These are phyloP conservation scores for Podarcis siculus DNA, from an alignment of 2,797 vertebrate genomes.

Conservation along the genomic window DNA sequence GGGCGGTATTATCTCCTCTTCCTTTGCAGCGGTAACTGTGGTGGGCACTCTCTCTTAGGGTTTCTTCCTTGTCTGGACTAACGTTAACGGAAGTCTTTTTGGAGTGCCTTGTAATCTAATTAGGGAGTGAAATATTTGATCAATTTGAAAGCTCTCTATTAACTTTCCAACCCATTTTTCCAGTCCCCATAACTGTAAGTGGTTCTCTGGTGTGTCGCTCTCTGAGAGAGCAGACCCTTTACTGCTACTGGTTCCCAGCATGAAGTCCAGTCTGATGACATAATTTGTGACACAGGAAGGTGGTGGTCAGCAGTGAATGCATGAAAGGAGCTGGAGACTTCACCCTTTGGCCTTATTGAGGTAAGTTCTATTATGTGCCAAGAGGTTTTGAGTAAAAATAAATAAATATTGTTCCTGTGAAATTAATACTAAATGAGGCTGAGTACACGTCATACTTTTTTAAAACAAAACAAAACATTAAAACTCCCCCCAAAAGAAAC, in stretches of 20 bases:
- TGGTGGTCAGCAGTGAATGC: slow-evolving; percentile 61
- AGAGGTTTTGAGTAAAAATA: slow-evolving; percentile 41
- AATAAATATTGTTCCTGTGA: slow-evolving; percentile 36
- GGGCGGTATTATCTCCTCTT: not conserved
- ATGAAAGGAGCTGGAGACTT: slow-evolving; percentile 69
- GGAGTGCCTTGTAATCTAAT: slow-evolving; percentile 28
- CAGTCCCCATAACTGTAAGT: slow-evolving; percentile 63
- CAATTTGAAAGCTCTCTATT: slow-evolving; percentile 41
- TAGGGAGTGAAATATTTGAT: slow-evolving; percentile 47
- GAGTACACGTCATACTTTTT: too few species aligned
- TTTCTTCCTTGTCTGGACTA: not conserved
- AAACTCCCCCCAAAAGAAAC: too few species aligned
- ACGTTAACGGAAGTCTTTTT: not conserved
- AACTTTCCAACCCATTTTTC: slow-evolving; percentile 58
- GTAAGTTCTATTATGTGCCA: slow-evolving; percentile 66
- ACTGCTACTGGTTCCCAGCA: slow-evolving; percentile 65
- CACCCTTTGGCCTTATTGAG: slow-evolving; percentile 66
- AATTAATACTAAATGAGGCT: slow-evolving; percentile 15
- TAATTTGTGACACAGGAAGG: slow-evolving; percentile 71
- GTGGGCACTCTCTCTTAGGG: not conserved
- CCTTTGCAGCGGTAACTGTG: not conserved
- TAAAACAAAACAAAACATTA: too few species aligned
- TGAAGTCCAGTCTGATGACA: slow-evolving; percentile 67
- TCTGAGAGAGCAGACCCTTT: slow-evolving; percentile 62
- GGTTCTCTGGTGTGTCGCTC: slow-evolving; percentile 63